A percentile compares a stretch with the other conserved stretches of the same genome.
These are phyloP conservation scores for Neotragus pygmaeus DNA, from an alignment of 2,113 vertebrate genomes.

Conservation along the genomic window DNA sequence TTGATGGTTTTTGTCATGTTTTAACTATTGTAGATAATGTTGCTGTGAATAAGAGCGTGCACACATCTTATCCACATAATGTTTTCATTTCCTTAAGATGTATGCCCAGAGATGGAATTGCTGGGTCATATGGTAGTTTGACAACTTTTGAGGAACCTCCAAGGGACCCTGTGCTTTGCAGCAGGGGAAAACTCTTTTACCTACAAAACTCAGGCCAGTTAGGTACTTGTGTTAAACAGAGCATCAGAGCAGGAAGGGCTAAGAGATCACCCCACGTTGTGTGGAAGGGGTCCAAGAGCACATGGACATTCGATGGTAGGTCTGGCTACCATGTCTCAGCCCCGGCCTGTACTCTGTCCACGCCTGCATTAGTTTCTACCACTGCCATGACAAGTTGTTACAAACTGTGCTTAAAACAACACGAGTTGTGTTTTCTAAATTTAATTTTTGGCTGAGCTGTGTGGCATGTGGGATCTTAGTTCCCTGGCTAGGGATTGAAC, in stretches of 20 bases:
- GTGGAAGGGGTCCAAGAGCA: background rate
- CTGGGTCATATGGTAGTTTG: background rate
- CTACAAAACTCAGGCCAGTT: background rate
- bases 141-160: background rate
- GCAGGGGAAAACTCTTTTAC: background rate
- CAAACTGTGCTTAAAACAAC: background rate
- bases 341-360: background rate
- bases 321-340: background rate
- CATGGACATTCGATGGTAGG: rapidly evolving
- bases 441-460: background rate
- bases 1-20: background rate
- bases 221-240: background rate
- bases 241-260: background rate
- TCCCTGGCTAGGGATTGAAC: background rate
- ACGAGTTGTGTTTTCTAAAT: background rate
- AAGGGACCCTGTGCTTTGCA: background rate
- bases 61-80: background rate
- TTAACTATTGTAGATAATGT: background rate
- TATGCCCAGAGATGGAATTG: background rate
- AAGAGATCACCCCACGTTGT: background rate
- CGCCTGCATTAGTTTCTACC: background rate
- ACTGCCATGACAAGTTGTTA: background rate
- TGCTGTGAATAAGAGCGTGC: background rate
- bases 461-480: background rate
- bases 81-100: background rate